These are phyloP conservation scores for Picathartes gymnocephalus DNA, from an alignment of 2,113 vertebrate genomes.

Conservation along the genomic window DNA sequence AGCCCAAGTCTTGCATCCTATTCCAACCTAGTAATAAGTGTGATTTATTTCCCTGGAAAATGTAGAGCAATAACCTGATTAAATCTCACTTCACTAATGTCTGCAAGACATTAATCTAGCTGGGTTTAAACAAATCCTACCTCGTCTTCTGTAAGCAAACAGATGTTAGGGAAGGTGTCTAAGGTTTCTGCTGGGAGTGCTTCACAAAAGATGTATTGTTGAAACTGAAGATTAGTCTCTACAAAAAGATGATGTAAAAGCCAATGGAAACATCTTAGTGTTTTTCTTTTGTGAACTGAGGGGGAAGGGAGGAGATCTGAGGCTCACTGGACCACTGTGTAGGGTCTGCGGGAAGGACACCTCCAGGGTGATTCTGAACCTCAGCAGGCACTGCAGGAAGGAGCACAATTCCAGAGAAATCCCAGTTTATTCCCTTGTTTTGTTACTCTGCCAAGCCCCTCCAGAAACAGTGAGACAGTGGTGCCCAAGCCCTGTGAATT, in stretches of 20 bases:
- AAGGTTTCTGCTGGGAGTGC: slow-evolving; percentile 57
- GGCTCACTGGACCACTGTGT: slow-evolving; percentile 31
- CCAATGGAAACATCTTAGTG: slow-evolving; percentile 53
- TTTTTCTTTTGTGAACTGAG: slow-evolving; percentile 57
- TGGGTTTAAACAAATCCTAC: slow-evolving; percentile 64
- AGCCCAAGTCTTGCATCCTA: not conserved
- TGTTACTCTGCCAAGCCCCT: not conserved
- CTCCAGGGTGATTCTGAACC: not conserved
- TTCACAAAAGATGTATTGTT: slow-evolving; percentile 68
- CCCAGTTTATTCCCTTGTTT: not conserved
- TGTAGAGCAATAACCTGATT: slow-evolving; percentile 60
- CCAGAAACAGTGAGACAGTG: not conserved
- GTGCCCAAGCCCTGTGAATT: not conserved
- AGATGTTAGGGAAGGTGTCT: slow-evolving; percentile 64
- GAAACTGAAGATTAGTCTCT: slow-evolving; percentile 44
- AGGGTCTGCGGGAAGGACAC: not conserved
- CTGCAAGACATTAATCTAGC: slow-evolving; percentile 63
- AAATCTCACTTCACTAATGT: slow-evolving; percentile 64
- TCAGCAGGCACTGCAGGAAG: not conserved
- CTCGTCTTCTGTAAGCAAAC: slow-evolving; percentile 65
- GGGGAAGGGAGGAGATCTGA: slow-evolving; percentile 15
- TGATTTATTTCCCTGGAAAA: slow-evolving; percentile 61
- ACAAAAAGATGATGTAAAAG: slow-evolving; percentile 57
- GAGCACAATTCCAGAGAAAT: not conserved
- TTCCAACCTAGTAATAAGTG: slow-evolving; percentile 48